Evolutionary conservation across 1,140 invertebrate genomes (phyloP).

Genomic region (Tetramorium simillimum): DNA sequence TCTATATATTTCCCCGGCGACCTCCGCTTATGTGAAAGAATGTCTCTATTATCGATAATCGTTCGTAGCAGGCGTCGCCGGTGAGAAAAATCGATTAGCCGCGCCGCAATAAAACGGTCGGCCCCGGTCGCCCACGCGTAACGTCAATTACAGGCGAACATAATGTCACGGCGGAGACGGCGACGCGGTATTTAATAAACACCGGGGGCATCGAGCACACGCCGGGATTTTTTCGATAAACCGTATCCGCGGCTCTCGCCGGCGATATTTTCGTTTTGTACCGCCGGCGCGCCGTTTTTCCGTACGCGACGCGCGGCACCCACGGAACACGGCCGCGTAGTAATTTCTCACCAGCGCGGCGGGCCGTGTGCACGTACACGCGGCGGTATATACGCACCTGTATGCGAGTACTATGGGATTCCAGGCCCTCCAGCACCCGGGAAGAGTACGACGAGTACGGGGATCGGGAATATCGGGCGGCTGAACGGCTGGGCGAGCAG

Average conservation of each 20-base stretch:
- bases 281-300: no score
- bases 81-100: slow-evolving; percentile 15
- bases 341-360: slow-evolving; percentile 60
- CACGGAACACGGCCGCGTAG: neutral
- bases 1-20: neutral
- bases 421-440: slow-evolving; percentile 83
- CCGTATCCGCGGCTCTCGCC: neutral
- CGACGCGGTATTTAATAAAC: slow-evolving; percentile 48
- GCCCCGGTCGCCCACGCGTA: neutral
- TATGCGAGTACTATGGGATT: slow-evolving; percentile 69
- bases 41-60: slow-evolving; percentile 14
- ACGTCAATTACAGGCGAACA: slow-evolving; percentile 31
- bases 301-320: neutral
- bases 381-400: neutral
- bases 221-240: slow-evolving; percentile 12
- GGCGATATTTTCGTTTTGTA: slow-evolving; percentile 5
- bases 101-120: slow-evolving; percentile 16
- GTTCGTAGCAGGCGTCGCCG: neutral
- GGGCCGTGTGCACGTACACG: no score
- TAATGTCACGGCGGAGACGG: slow-evolving; percentile 14
- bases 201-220: neutral
- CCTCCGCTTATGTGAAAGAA: neutral
- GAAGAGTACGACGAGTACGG: slow-evolving; percentile 80
- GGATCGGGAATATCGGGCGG: slow-evolving; percentile 82
- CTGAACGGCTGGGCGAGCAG: slow-evolving; percentile 80